phyloP scores from a whole-genome alignment of 2,113 vertebrate genomes.

The Bufo bufo region DNA sequence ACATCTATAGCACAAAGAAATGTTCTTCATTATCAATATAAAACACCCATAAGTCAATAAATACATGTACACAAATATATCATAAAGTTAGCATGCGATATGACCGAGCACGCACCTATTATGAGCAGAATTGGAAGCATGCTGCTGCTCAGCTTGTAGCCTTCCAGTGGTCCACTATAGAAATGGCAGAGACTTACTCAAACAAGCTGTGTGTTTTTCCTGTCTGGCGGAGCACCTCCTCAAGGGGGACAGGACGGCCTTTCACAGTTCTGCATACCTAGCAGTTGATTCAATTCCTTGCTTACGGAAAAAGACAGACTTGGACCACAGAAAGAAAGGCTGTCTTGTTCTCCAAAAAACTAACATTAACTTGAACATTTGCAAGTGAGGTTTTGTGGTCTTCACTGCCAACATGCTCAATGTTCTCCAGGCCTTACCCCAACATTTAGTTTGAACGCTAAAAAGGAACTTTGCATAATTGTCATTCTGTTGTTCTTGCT shows the following conservation, averaged over 20 bases:
- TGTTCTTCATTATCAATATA: background rate
- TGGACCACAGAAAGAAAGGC: slow-evolving; percentile 32
- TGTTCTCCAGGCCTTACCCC: background rate
- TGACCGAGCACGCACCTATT: slow-evolving; percentile 15
- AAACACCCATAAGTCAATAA: background rate
- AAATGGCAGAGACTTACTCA: slow-evolving; percentile 14
- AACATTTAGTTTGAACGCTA: background rate
- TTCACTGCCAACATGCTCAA: background rate
- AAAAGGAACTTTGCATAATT: background rate
- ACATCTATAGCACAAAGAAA: background rate
- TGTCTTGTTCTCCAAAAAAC: slow-evolving; percentile 28
- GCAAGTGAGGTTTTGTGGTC: background rate
- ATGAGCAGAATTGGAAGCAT: slow-evolving; percentile 37
- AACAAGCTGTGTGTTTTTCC: slow-evolving; percentile 30
- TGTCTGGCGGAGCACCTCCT: slow-evolving; percentile 41
- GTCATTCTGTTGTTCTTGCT: too few species aligned
- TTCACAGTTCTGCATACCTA: slow-evolving; percentile 46
- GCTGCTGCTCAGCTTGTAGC: background rate
- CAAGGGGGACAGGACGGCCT: slow-evolving; percentile 38
- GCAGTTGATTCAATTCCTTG: slow-evolving; percentile 34
- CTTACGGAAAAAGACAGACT: background rate
- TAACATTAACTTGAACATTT: slow-evolving; percentile 26
- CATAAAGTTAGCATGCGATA: background rate
- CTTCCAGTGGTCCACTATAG: slow-evolving; percentile 26
- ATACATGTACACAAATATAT: background rate